Base-by-base conservation (phyloP, 1,140 invertebrate genomes). In the Panagrolaimus sp. region DNA sequence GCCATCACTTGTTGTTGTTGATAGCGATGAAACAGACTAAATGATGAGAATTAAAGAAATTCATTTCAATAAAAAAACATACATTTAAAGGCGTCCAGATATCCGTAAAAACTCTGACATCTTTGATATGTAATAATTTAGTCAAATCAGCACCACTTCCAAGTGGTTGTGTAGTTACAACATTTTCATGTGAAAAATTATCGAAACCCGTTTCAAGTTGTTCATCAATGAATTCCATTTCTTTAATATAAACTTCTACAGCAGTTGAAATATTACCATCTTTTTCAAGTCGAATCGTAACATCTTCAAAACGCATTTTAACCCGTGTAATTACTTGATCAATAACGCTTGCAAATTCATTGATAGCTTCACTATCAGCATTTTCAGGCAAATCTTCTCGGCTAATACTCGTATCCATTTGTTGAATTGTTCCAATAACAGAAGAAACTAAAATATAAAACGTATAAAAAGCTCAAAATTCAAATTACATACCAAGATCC, bases 171-270 rank as follows among this genome's bases (percentile, higher is more conserved):
- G 3, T 15, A n/a, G 44, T 43, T 5, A 45, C 67, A 12, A 28
- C 47, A 38, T 38, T 38, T 38, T 38, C 32, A 38, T 38, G 2
- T 38, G 32, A 4, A 4, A 38, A 2, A 38, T 2, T 38, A 15
- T 70, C 21, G 5, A 12, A 8, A 9, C 7, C 63, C 21, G 21
- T 26, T 43, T 48, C 26, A 73, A 77, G n/a, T 8, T 70, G 17
- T 28, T 77, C 76, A 62, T 77, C 76, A 21, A 77, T 45, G 43
- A 77, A 77, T 62, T 78, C 77, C 72, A 77, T 79, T 24, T 65
- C 63, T 45, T 77, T 77, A 73, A 77, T 77, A 67, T 73, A 73
- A n/a, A 77, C 17, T 68, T 77, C 76, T 12, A 77, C 14, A 7
- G 64, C 76, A 1, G 76, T 79, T 38, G 73, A 62, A 3, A 78